Percentiles rank a stretch among this genome's conserved stretches.
phyloP scores from a whole-genome alignment of 2,797 vertebrate species.

The Malacoraja senta region DNA sequence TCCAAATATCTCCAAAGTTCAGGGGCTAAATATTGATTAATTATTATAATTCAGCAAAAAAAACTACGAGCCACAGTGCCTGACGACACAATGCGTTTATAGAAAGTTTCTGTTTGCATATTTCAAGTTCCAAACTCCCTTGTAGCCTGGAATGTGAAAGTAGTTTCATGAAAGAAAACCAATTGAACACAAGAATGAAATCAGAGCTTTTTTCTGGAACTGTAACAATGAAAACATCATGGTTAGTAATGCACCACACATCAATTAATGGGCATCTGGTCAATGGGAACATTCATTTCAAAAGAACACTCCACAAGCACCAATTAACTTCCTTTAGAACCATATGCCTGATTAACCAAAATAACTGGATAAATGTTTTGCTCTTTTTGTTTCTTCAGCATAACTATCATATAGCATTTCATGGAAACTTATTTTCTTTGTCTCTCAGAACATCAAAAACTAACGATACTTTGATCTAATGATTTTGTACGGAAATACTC shows the following conservation, averaged over 20 bases:
- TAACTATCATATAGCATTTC: not conserved
- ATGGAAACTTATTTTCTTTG: not conserved
- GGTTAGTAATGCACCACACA: constrained; percentile 3
- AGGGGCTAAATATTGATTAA: constrained; percentile 18
- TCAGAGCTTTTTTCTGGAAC: constrained; percentile 14
- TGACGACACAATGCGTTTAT: constrained; percentile 2
- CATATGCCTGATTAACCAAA: not conserved
- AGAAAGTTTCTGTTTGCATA: constrained; percentile 32
- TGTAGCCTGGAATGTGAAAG: constrained; percentile 27
- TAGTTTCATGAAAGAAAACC: constrained; percentile 15
- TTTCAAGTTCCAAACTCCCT: constrained; percentile 35
- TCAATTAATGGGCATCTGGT: constrained; percentile 29
- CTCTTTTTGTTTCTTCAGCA: constrained; percentile 4
- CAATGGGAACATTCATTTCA: constrained; percentile 16
- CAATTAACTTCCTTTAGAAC: constrained; percentile 9
- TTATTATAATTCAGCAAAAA: not conserved
- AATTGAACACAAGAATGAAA: constrained; percentile 22
- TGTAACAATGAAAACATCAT: constrained; percentile 21
- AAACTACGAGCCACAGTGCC: not conserved
- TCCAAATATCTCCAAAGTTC: not conserved
- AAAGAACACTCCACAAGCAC: constrained; percentile 12
- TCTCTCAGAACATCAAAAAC: not conserved
- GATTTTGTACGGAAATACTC: not conserved
- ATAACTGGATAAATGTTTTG: not conserved
- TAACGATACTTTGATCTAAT: not conserved